Base-by-base conservation (phyloP, 2,113 vertebrate genomes). In the Cynopterus brachyotis region DNA sequence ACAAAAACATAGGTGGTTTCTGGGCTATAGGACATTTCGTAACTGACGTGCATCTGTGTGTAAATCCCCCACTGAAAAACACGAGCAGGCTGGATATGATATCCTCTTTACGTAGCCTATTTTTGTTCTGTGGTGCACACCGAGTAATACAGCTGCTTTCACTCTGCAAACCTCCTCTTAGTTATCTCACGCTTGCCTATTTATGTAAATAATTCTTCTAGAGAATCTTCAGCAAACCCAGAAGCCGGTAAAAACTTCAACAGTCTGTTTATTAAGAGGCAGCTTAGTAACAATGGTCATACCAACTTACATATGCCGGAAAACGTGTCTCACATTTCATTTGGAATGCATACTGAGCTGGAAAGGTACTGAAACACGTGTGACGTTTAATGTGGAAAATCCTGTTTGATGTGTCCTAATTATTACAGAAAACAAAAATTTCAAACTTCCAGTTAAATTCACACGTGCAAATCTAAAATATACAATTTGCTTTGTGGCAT, bases 31-130 rank as follows among this genome's bases (percentile, higher is more conserved):
- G 64, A 6, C 37, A 47, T 80, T 84, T 70, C 87, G 84, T 69
- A 66, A 55, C 13, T 72, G 70, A 94, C 95, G 94, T 88, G 96
- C 94, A 96, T 24, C 13, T 67, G 28, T 66, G 55, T 17, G n/a
- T 55, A 35, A 93, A 85, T 10, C 15, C 3, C 26, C 60, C 40
- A 53, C 26, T 5, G 85, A 59, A 75, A 60, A 66, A 40, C 3
- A 12, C n/a, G 20, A 19, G 5, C 73, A 30, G 5, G 17, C 35
- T 2, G 26, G 30, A 19, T 0, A 12, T 8, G 35, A 24, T 19
- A 24, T 15, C 11, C 67, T 62, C 62, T 47, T 35, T 42, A 53
- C 35, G 28, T 3, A 19, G 76, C 70, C n/a, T 22, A 40, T 12
- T 64, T 67, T 40, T 59, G 19, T 26, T 59, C 75, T 19, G 47